Percentiles rank a stretch among this genome's conserved stretches.
phyloP scores from a whole-genome alignment of 2,797 vertebrate genomes.

The Ispidina picta region DNA sequence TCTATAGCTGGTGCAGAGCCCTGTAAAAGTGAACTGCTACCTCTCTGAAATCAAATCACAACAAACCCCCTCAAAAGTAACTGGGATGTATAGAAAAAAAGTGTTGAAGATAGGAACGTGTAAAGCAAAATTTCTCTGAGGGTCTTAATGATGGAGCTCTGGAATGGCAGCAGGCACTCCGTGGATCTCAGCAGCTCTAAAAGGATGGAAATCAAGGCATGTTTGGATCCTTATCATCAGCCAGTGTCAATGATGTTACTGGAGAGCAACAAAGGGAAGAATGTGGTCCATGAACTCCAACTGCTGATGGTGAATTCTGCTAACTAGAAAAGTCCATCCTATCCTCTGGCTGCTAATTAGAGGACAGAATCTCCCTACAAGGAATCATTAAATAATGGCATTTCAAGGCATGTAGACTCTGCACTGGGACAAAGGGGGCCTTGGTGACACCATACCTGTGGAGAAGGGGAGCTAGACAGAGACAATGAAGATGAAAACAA shows the following conservation, averaged over 20 bases:
- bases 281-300: background rate
- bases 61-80: background rate
- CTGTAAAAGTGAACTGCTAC: background rate
- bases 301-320: background rate
- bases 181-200: background rate
- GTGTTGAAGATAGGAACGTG: background rate
- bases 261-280: background rate
- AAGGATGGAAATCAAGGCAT: background rate
- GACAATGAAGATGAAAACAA: slow-evolving; percentile 6
- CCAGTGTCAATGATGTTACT: background rate
- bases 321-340: background rate
- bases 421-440: background rate
- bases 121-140: background rate
- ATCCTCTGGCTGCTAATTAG: background rate
- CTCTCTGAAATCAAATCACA: background rate
- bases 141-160: background rate
- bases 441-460: background rate
- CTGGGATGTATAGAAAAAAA: background rate
- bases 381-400: background rate
- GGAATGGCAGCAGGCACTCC: too few relatives aligned
- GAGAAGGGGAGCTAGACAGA: background rate
- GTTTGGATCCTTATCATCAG: background rate
- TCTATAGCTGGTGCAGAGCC: background rate
- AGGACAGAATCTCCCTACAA: background rate
- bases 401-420: background rate